A percentile compares a stretch with the other conserved stretches of the same genome.
phyloP scores from a whole-genome alignment of 2,888 invertebrate genomes.

The Muscina levida region DNA sequence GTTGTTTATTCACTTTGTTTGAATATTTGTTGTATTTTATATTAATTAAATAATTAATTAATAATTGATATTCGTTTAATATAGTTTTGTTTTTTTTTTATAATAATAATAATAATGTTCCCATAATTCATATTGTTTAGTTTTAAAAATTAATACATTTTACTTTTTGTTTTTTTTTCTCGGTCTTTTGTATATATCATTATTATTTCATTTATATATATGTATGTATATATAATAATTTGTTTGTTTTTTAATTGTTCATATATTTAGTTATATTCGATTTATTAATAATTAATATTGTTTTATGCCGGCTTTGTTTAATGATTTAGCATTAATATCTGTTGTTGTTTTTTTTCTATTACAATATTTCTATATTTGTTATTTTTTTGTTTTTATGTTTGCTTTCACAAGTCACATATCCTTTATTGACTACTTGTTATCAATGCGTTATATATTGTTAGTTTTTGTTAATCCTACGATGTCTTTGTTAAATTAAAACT shows the following conservation, averaged over 20 bases:
- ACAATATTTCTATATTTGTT: too few species aligned
- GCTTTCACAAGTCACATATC: too few species aligned
- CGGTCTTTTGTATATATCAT: too few species aligned
- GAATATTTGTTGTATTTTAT: slow-evolving; percentile 60
- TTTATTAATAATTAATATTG: slow-evolving; percentile 63
- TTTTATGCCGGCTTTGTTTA: slow-evolving; percentile 65
- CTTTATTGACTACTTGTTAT: too few species aligned
- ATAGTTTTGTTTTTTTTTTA: too few species aligned
- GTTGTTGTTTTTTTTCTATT: slow-evolving; percentile 17
- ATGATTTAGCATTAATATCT: slow-evolving; percentile 66
- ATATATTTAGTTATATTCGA: slow-evolving; percentile 37
- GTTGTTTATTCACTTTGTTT: slow-evolving; percentile 63
- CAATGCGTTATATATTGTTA: too few species aligned
- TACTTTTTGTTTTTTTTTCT: slow-evolving; percentile 25
- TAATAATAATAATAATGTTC: slow-evolving; percentile 73
- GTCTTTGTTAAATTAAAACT: too few species aligned
- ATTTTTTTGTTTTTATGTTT: too few species aligned
- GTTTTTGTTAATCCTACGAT: too few species aligned
- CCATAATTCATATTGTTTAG: slow-evolving; percentile 79
- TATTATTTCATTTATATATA: slow-evolving; percentile 28
- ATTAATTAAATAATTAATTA: slow-evolving; percentile 41
- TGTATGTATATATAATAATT: slow-evolving; percentile 58
- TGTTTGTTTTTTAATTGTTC: slow-evolving; percentile 32
- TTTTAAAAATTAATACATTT: slow-evolving; percentile 64
- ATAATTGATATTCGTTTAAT: slow-evolving; percentile 52